phyloP scores from a whole-genome alignment of 1,140 invertebrate genomes.

The Branchinecta lindahli region DNA sequence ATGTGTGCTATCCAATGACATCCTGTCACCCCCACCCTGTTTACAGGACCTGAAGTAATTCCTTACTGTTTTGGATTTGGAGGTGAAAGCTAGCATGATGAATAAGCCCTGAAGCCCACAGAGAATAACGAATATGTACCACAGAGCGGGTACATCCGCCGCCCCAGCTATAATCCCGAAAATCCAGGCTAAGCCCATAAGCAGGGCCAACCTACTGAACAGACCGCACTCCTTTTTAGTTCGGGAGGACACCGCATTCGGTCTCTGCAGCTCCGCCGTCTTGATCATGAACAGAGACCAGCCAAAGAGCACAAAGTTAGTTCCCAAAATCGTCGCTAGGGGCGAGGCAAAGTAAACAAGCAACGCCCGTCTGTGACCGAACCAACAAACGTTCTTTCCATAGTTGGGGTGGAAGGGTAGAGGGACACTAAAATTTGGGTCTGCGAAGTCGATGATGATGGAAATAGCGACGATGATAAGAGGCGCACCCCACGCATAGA shows the following conservation, averaged over 20 bases:
- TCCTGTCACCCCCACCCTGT: too few species aligned
- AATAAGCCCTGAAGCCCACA: conserved; percentile 43
- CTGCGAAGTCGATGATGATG: conserved; percentile 33
- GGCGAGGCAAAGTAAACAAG: conserved; percentile 40
- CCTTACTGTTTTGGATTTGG: conserved; percentile 31
- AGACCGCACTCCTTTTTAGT: conserved; percentile 35
- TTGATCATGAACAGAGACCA: conserved; percentile 38
- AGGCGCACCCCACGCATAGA: conserved; percentile 40
- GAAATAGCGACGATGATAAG: conserved; percentile 34
- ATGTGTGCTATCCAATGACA: too few species aligned
- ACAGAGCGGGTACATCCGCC: conserved; percentile 32
- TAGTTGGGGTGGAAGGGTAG: conserved; percentile 33
- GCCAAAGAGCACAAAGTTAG: conserved; percentile 38
- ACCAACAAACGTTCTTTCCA: conserved; percentile 38
- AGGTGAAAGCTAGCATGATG: conserved; percentile 42
- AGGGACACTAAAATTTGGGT: conserved; percentile 26
- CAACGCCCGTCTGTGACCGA: conserved; percentile 35
- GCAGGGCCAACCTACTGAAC: conserved; percentile 38
- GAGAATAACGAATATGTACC: conserved; percentile 39
- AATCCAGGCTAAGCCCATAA: conserved; percentile 41
- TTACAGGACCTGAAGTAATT: neutral
- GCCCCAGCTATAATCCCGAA: conserved; percentile 36
- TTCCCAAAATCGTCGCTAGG: conserved; percentile 32
- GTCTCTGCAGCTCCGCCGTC: conserved; percentile 27
- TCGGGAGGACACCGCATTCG: conserved; percentile 12